Base-by-base conservation (phyloP, 2,113 vertebrate genomes). In the Chloropsis cyanopogon region DNA sequence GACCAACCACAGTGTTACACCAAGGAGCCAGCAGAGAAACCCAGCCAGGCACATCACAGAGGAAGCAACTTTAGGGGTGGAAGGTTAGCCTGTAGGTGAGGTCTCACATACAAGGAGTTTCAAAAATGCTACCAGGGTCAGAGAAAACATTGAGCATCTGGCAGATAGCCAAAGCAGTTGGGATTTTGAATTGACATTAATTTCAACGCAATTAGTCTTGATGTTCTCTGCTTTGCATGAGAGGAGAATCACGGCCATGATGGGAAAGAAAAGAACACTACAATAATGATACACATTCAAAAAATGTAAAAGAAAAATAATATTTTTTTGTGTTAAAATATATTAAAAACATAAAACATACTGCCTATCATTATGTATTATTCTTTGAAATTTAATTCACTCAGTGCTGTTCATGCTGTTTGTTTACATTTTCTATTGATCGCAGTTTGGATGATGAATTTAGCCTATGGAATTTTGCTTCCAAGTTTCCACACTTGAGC, bases 291-390 rank as follows among this genome's bases (percentile, higher is more conserved):
- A 88, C 9, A 78, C 72, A 90, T 65, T 50, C 69, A 86, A 86
- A 59, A 86, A 90, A 92, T 78, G 28, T 65, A 82, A 66, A 75
- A 66, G 37, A n/a, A 79, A 91, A 60, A 3, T 37, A 68, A 24
- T 61, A 47, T 14, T 9, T 63, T 61, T 6, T 5, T n/a, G 37
- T 71, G 42, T 84, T 96, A 94, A 84, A 90, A 93, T 79, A 93
- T 96, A 94, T 94, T 96, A 95, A 94, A 97, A 96, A 84, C 88
- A 96, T 95, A 96, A 97, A 97, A 71, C 88, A 96, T 37, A 15
- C 53, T 39, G 82, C 46, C 79, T 86, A 68, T 56, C 46, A 57
- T 93, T 92, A 84, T 23, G 49, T 49, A 71, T 82, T 90, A 56
- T 42, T 42, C 35, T 71, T 90, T 63, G 90, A 93, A 94, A 96